These are phyloP conservation scores for Notechis scutatus DNA, from an alignment of 2,113 vertebrate genomes.

Conservation along the genomic window DNA sequence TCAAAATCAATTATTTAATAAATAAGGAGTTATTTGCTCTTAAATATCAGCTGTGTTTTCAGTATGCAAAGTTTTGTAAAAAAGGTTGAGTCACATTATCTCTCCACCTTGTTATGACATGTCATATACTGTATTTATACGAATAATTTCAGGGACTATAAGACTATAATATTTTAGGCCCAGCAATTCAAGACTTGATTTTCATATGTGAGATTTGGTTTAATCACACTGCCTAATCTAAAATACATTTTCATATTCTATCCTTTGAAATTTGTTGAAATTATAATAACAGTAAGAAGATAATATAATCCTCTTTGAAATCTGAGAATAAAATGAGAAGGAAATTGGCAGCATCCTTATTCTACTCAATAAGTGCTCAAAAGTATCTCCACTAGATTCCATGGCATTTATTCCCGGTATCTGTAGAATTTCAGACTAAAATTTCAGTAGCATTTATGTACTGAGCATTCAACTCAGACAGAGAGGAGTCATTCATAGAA, in stretches of 20 bases:
- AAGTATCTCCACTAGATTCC: not conserved
- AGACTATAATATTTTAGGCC: conserved; percentile 45
- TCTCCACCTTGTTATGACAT: conserved; percentile 63
- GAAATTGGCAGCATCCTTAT: not conserved
- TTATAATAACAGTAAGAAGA: not conserved
- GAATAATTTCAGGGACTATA: conserved; percentile 58
- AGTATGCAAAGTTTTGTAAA: conserved; percentile 62
- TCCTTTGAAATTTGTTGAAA: not conserved
- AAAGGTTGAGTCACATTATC: conserved; percentile 67
- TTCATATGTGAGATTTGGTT: not conserved
- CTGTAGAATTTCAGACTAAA: not conserved
- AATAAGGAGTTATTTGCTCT: conserved; percentile 43
- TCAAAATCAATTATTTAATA: conserved; percentile 18
- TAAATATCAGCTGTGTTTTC: conserved; percentile 64
- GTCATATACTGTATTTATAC: conserved; percentile 43
- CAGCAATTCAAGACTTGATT: conserved; percentile 25
- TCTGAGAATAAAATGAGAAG: not conserved
- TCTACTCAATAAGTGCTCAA: not conserved
- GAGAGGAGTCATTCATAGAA: not conserved
- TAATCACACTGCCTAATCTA: not conserved
- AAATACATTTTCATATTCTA: not conserved
- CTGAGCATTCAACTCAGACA: not conserved
- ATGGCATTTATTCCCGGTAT: not conserved
- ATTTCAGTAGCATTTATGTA: not conserved
- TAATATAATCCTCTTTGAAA: not conserved